Evolutionary conservation across 2,888 invertebrate genomes (phyloP).

Genomic region (Emmelina monodactyla): DNA sequence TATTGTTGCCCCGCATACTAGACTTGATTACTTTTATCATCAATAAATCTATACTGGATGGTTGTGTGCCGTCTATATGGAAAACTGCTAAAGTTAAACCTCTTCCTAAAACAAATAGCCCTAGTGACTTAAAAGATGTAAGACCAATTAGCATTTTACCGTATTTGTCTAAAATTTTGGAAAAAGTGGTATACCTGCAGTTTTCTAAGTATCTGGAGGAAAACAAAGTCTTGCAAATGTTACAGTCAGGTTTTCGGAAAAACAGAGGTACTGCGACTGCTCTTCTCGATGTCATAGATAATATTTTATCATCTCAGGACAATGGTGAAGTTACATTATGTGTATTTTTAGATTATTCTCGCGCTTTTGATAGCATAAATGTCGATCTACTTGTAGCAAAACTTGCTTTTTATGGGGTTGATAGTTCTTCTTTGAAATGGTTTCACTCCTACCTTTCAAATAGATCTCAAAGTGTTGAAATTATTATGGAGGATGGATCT

Average conservation of each 20-base stretch:
- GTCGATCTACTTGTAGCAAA: slow-evolving; percentile 12
- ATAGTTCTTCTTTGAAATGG: slow-evolving; percentile 2
- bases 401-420: slow-evolving; percentile 12
- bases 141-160: slow-evolving; percentile 10
- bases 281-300: slow-evolving; percentile 1
- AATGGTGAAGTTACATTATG: slow-evolving; percentile 2
- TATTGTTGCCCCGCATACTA: neutral
- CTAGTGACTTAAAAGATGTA: slow-evolving; percentile 3
- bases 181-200: slow-evolving; percentile 6
- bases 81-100: slow-evolving; percentile 8
- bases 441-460: neutral
- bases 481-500: neutral
- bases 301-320: neutral
- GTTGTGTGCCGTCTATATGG: slow-evolving; percentile 4
- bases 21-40: slow-evolving; percentile 3
- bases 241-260: slow-evolving; percentile 8
- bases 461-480: neutral
- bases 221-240: slow-evolving; percentile 4
- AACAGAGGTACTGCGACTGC: slow-evolving; percentile 4
- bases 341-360: slow-evolving; percentile 9
- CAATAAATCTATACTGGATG: slow-evolving; percentile 5
- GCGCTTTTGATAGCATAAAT: slow-evolving; percentile 14
- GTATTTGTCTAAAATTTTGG: slow-evolving; percentile 10
- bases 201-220: slow-evolving; percentile 4
- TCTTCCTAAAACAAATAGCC: slow-evolving; percentile 6